These are phyloP conservation scores for Neolamprologus toae DNA, from an alignment of 2,113 vertebrate species.

Conservation along the genomic window DNA sequence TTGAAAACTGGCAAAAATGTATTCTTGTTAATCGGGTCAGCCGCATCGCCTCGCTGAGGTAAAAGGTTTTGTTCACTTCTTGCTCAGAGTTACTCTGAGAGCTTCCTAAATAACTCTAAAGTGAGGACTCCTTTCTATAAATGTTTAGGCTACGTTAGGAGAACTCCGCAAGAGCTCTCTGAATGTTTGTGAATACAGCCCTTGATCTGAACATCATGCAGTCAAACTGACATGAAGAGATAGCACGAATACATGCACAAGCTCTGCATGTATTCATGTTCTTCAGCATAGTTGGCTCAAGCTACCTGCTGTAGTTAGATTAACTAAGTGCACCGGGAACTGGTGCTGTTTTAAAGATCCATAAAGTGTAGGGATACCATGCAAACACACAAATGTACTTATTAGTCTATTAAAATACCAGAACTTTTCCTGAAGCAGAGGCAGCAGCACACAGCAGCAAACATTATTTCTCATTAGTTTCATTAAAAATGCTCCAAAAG, in stretches of 20 bases:
- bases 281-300: not conserved
- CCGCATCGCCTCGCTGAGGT: not conserved
- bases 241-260: not conserved
- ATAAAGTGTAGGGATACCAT: not conserved
- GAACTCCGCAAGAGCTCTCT: not conserved
- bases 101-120: not conserved
- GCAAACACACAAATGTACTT: not conserved
- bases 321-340: not conserved
- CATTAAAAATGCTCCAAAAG: not conserved
- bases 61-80: not conserved
- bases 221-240: not conserved
- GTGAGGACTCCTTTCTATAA: not conserved
- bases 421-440: fast-evolving
- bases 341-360: not conserved
- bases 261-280: not conserved
- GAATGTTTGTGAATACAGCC: not conserved
- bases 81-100: not conserved
- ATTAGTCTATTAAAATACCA: not conserved
- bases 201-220: not conserved
- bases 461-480: not conserved
- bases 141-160: not conserved
- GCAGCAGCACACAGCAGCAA: not conserved
- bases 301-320: not conserved
- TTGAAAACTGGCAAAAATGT: not conserved
- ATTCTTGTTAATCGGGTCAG: not conserved